Percentiles rank a stretch among this genome's conserved stretches.
Evolutionary conservation across 2,113 vertebrate genomes (phyloP).

Genomic region (Limanda limanda): DNA sequence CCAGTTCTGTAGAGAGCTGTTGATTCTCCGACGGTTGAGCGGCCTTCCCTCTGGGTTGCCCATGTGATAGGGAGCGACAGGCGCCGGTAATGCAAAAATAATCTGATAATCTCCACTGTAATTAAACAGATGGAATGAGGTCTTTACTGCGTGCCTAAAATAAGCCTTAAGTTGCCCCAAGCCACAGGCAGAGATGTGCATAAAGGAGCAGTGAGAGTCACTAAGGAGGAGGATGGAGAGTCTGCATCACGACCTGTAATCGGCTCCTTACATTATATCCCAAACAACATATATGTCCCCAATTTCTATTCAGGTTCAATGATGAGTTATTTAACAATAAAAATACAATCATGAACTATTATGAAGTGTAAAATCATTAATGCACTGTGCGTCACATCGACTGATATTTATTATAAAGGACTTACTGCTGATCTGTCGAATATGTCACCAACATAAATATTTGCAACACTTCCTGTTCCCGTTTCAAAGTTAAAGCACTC

Average conservation of each 20-base stretch:
- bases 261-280: conserved; percentile 5
- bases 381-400: neutral
- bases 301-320: neutral
- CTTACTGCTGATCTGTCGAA: too few relatives aligned
- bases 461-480: too few relatives aligned
- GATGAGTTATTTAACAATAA: neutral
- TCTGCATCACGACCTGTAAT: conserved; percentile 11
- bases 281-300: neutral
- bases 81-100: conserved; percentile 80
- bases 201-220: conserved; percentile 43
- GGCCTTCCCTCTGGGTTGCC: conserved; percentile 56
- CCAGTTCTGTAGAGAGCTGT: conserved; percentile 41
- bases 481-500: too few relatives aligned
- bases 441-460: too few relatives aligned
- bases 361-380: too few relatives aligned
- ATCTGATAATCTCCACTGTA: conserved; percentile 82
- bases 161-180: conserved; percentile 65
- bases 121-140: conserved; percentile 85
- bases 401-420: too few relatives aligned
- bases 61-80: conserved; percentile 70
- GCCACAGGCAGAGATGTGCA: conserved; percentile 55
- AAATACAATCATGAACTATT: too few relatives aligned
- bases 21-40: conserved; percentile 39
- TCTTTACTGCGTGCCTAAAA: conserved; percentile 73
- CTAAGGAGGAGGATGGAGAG: conserved; percentile 34